Conservation (phyloP, 1,140 invertebrate genomes). For the Caenorhabditis brenneri region DNA sequence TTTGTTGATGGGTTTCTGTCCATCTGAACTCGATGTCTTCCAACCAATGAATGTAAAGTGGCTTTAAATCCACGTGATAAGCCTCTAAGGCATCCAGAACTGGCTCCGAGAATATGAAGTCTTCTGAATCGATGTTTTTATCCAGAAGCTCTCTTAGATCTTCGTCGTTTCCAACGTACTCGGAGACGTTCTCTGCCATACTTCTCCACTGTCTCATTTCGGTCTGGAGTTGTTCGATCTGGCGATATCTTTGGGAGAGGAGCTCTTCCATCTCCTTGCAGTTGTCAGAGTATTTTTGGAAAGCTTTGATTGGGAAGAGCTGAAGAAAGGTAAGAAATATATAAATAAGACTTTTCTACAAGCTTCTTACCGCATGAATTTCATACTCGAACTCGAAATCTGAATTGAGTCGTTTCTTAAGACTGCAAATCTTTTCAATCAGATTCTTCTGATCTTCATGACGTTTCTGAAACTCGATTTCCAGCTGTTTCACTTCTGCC, state of each 20-base stretch:
- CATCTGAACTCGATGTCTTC: constrained; percentile 2
- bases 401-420: not conserved
- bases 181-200: not conserved
- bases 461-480: not conserved
- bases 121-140: not conserved
- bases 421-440: not conserved
- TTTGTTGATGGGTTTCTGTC: not conserved
- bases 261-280: not conserved
- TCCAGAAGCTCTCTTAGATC: not conserved
- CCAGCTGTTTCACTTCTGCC: not conserved
- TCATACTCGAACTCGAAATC: constrained; percentile 24
- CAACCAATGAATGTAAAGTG: not conserved
- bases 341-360: too few relatives aligned
- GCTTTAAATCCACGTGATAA: not conserved
- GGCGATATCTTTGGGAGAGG: not conserved
- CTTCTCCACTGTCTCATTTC: not conserved
- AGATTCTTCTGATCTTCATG: not conserved
- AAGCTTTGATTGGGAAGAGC: not conserved
- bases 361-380: constrained; percentile 3
- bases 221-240: not conserved
- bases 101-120: not conserved
- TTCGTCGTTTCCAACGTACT: not conserved
- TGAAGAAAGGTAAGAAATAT: too few relatives aligned
- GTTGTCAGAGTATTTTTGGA: not conserved
- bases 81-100: not conserved